These are phyloP conservation scores for Phortica magna DNA, from an alignment of 2,888 invertebrate species.

Conservation along the genomic window DNA sequence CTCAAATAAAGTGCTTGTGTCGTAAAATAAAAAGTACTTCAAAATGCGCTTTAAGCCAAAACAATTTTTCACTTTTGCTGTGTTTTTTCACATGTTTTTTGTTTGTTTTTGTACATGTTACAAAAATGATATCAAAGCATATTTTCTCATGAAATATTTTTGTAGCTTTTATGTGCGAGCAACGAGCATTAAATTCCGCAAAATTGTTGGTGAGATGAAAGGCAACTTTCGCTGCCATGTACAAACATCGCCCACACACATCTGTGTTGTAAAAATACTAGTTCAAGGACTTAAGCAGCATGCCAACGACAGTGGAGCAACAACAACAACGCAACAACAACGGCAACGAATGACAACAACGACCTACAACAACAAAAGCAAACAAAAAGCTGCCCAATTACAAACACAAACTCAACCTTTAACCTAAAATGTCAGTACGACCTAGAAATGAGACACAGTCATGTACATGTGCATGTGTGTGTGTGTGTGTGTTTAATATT, in stretches of 20 bases:
- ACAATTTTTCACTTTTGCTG: background rate
- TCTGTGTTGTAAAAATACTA: slow-evolving; percentile 39
- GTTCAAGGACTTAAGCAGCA: slow-evolving; percentile 50
- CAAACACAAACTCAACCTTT: slow-evolving; percentile 24
- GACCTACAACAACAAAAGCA: slow-evolving; percentile 4
- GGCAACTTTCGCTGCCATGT: slow-evolving; percentile 21
- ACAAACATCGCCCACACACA: background rate
- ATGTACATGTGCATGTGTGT: slow-evolving; percentile 17
- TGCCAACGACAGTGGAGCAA: slow-evolving; percentile 25
- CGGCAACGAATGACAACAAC: slow-evolving; percentile 16
- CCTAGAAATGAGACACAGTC: background rate
- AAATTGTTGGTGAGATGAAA: slow-evolving; percentile 15
- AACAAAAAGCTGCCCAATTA: slow-evolving; percentile 17
- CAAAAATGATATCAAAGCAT: slow-evolving; percentile 13
- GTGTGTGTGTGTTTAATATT: slow-evolving; percentile 31
- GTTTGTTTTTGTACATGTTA: background rate
- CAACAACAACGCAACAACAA: background rate
- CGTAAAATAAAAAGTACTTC: too few relatives aligned
- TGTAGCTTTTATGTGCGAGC: slow-evolving; percentile 5
- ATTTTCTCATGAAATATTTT: slow-evolving; percentile 14
- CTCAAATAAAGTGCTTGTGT: too few relatives aligned
- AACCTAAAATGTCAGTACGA: slow-evolving; percentile 25
- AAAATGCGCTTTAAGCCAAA: too few relatives aligned
- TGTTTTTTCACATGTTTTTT: background rate
- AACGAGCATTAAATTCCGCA: slow-evolving; percentile 23